phyloP scores from a whole-genome alignment of 2,113 vertebrate genomes.

The Salvator merianae region DNA sequence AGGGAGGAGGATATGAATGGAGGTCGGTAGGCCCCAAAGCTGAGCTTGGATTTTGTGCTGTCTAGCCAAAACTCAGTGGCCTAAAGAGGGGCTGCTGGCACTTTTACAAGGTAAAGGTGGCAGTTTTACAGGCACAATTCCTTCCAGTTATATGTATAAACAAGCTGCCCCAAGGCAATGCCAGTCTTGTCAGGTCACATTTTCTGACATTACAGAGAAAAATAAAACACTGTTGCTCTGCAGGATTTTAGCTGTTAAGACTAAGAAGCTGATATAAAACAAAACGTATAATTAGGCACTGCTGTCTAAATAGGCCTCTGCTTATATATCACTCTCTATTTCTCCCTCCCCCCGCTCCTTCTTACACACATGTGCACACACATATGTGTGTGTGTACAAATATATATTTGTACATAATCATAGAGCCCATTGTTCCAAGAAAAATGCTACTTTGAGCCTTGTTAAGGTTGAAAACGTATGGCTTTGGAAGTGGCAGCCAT shows the following conservation, averaged over 20 bases:
- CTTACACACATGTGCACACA: too few species aligned
- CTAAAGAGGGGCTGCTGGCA: slow-evolving; percentile 5
- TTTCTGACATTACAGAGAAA: slow-evolving; percentile 1
- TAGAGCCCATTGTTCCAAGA: neutral
- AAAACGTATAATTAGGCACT: neutral
- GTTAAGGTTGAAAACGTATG: neutral
- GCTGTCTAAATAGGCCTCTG: slow-evolving; percentile 7
- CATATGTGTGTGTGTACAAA: too few species aligned
- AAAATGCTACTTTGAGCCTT: neutral
- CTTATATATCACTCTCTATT: neutral
- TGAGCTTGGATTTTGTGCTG: slow-evolving; percentile 7
- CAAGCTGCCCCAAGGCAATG: slow-evolving; percentile 6
- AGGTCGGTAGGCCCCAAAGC: slow-evolving; percentile 8
- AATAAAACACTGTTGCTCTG: slow-evolving; percentile 6
- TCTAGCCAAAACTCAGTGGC: slow-evolving; percentile 19
- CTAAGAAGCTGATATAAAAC: slow-evolving; percentile 1
- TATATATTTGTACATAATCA: too few species aligned
- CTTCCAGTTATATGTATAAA: neutral
- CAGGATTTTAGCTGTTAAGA: slow-evolving; percentile 13
- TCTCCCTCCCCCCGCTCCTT: neutral
- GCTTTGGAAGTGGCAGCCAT: neutral
- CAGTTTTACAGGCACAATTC: slow-evolving; percentile 13
- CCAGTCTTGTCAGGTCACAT: slow-evolving; percentile 16
- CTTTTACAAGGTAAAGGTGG: neutral
- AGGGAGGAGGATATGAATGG: neutral